Evolutionary conservation across 2,888 invertebrate genomes (phyloP), one percentile per base, ranked within the genome.

Genomic region (Steinernema hermaphroditum): DNA sequence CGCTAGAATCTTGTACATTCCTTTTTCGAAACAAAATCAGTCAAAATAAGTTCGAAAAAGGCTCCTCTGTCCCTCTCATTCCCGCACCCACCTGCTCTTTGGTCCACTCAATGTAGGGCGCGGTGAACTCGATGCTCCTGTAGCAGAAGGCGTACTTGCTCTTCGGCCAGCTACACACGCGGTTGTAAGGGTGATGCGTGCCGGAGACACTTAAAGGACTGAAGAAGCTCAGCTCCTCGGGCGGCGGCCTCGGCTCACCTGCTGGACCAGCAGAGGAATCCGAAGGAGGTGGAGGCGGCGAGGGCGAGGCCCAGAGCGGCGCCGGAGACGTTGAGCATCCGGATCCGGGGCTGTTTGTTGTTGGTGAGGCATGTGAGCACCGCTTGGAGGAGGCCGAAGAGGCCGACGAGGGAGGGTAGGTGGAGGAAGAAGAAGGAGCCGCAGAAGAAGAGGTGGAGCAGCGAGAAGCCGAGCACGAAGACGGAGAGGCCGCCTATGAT

Each of bases 341-440:
- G 54, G 22, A 54, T 27, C 6, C 27, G 54, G 24, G 54, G 54
- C 9, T 24, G 54, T 24, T 54, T 54, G 24, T 54, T 6, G 54
- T 54, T 54, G 27, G 54, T 54, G 54, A 54, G 27, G 54, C 19
- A 24, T 2, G 24, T 54, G 46, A 46, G n/a, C 22, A 24, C 54
- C 9, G 54, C 54, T 8, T 54, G 54, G 54, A 54, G 22, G 27
- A 78, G 27, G 2, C 77, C 78, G 69, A 74, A 77, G 37, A 74
- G 22, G 44, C 75, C 77, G 12, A 78, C 70, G 57, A 77, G 22
- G 1, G 77, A 68, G 32, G 78, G 72, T 9, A 78, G 29, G 68
- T 77, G 69, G 24, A 73, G 19, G 69, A 74, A 70, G 41, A 77
- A 77, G 72, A 78, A 77, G 14, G 78, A 70, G 69, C 77, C 78